Conservation (phyloP, 1,140 invertebrate genomes). For the Kradibia gibbosae region DNA sequence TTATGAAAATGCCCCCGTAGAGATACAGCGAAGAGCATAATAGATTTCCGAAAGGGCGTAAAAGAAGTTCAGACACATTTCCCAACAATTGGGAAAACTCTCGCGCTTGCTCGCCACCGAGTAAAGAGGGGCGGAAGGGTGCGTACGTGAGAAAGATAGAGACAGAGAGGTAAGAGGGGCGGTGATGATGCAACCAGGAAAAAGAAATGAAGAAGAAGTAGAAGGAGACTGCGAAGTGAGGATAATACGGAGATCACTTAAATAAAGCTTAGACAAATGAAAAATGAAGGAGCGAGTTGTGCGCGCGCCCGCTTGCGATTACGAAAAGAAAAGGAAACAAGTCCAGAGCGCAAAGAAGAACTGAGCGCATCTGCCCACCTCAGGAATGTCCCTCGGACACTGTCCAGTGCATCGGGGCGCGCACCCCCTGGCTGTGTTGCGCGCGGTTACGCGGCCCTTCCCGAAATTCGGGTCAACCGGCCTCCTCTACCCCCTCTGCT, state of each 20-base stretch:
- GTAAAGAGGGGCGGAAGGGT: neutral
- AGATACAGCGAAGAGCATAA: neutral
- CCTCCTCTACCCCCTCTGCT: no score
- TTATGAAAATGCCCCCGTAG: neutral
- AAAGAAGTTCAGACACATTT: neutral
- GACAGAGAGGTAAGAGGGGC: neutral
- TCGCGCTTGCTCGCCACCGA: neutral
- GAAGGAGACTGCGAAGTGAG: neutral
- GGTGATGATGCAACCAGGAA: neutral
- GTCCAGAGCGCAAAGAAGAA: constrained; percentile 52
- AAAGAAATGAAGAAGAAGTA: neutral
- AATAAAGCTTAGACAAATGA: constrained; percentile 48
- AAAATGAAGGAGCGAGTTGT: constrained; percentile 51
- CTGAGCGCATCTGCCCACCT: constrained; percentile 17
- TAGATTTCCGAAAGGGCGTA: neutral
- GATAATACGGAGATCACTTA: constrained; percentile 23
- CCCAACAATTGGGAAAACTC: neutral
- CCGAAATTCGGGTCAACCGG: constrained; percentile 57
- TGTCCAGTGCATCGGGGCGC: constrained; percentile 31
- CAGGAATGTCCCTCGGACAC: constrained; percentile 9
- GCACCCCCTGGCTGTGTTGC: neutral
- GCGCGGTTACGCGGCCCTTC: constrained; percentile 44
- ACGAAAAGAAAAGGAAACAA: constrained; percentile 27
- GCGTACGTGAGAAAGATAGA: no score
- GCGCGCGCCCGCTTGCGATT: constrained; percentile 28